These are phyloP conservation scores for Percopsis transmontana DNA, from an alignment of 2,113 vertebrate species.

Conservation along the genomic window DNA sequence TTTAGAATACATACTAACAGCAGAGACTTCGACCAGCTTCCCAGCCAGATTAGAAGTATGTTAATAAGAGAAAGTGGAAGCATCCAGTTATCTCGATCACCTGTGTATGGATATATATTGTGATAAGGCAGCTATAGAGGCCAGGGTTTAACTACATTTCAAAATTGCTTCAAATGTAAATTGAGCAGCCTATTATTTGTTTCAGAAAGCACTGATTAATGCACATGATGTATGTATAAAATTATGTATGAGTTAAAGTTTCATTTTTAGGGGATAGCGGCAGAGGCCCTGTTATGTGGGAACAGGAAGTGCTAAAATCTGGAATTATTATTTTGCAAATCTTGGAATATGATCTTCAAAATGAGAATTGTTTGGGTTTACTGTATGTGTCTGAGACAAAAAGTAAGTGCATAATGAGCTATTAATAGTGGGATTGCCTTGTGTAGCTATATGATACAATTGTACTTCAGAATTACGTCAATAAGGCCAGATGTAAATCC, in stretches of 20 bases:
- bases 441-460: not conserved
- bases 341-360: not conserved
- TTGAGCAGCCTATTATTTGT: not conserved
- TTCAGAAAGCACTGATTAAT: not conserved
- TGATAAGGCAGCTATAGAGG: too few relatives aligned
- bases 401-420: not conserved
- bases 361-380: not conserved
- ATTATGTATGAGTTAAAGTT: not conserved
- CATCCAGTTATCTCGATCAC: too few relatives aligned
- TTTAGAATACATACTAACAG: too few relatives aligned
- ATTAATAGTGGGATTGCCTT: not conserved
- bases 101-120: too few relatives aligned
- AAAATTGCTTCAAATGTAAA: not conserved
- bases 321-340: conserved; percentile 3
- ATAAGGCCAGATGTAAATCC: conserved; percentile 23
- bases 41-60: too few relatives aligned
- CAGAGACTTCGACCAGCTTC: not conserved
- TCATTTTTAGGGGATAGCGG: not conserved
- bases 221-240: not conserved
- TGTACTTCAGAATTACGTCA: conserved; percentile 19
- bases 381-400: not conserved
- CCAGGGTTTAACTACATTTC: too few relatives aligned
- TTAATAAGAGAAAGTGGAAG: too few relatives aligned
- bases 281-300: not conserved
- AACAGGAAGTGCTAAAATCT: conserved; percentile 13